These are phyloP conservation scores for Paracyprichromis sp. DNA, from an alignment of 2,113 vertebrate species.

Conservation along the genomic window DNA sequence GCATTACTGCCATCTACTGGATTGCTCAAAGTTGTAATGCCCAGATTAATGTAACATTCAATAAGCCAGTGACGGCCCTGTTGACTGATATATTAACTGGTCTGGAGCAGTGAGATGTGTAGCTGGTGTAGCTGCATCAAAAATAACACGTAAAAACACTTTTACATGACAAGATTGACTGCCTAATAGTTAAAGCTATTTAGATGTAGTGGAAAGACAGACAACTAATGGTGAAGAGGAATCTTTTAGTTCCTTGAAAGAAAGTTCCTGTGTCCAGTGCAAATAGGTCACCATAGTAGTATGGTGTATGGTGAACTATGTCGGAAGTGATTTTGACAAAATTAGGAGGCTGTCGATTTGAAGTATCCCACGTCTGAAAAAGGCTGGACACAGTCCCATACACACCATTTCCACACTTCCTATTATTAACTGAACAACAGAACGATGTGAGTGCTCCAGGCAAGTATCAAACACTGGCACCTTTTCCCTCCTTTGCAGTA, in stretches of 20 bases:
- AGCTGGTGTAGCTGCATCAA: neutral
- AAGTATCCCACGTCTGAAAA: neutral
- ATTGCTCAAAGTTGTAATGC: neutral
- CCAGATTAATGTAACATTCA: neutral
- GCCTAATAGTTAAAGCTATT: neutral
- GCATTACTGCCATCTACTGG: neutral
- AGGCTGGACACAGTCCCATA: neutral
- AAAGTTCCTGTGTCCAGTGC: neutral
- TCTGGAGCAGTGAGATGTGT: neutral
- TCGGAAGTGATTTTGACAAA: neutral
- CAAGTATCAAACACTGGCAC: neutral
- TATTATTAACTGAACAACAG: neutral
- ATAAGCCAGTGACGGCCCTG: neutral
- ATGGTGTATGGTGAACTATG: accelerated
- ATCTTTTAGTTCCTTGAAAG: neutral
- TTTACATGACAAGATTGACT: accelerated
- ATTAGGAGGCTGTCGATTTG: accelerated
- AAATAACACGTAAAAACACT: neutral
- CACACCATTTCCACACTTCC: neutral
- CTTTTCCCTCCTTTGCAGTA: neutral
- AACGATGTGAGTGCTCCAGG: neutral
- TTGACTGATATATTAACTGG: accelerated
- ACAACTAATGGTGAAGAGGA: accelerated
- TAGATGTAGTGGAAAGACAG: accelerated
- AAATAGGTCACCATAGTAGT: neutral